A percentile compares a stretch with the other conserved stretches of the same genome.
These are phyloP conservation scores for Cyanoderma ruficeps DNA, from an alignment of 2,113 vertebrate species.

Conservation along the genomic window DNA sequence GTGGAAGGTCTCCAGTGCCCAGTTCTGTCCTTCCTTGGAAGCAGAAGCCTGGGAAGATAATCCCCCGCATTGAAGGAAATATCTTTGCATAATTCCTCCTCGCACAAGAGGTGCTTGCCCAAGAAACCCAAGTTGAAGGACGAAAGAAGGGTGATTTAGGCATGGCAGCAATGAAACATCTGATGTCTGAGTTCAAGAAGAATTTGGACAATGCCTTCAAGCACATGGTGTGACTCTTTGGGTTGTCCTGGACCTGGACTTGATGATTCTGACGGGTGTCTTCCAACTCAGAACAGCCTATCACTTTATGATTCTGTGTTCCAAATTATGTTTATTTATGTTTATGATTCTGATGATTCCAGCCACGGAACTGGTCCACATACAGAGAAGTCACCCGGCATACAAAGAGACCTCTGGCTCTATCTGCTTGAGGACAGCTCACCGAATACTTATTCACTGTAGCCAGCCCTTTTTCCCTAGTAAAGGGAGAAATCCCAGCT, in stretches of 20 bases:
- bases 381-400: background rate
- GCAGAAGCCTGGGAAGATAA: background rate
- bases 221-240: background rate
- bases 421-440: background rate
- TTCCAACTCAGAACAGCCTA: background rate
- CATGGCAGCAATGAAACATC: background rate
- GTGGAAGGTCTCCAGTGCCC: background rate
- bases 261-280: background rate
- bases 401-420: background rate
- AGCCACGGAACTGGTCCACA: background rate
- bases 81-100: background rate
- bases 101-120: background rate
- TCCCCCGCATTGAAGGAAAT: background rate
- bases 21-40: background rate
- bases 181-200: background rate
- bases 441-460: rapidly evolving
- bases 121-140: background rate
- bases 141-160: background rate
- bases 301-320: background rate
- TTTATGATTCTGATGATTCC: background rate
- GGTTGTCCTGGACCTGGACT: background rate
- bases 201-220: background rate
- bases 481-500: conserved; percentile 4
- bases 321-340: background rate
- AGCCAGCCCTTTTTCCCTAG: background rate